Conservation (phyloP, 2,888 invertebrate genomes). For the Meteorus colon region DNA sequence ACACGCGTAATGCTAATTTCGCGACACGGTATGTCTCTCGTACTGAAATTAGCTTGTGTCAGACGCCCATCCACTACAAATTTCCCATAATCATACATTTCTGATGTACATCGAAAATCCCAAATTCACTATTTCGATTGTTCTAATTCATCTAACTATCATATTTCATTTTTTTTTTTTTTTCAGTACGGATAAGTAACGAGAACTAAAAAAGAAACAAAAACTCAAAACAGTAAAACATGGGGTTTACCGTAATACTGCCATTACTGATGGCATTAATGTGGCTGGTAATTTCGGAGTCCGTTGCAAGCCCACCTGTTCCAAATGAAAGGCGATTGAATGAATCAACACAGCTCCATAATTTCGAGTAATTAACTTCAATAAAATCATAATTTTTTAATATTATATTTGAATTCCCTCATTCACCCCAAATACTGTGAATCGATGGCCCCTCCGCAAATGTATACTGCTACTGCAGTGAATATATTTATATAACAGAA, state of each 20-base stretch:
- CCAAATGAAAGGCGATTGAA: slow-evolving; percentile 61
- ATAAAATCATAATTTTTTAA: neutral
- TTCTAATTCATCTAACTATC: neutral
- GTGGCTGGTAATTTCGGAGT: slow-evolving; percentile 50
- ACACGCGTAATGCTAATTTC: neutral
- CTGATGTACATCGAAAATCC: neutral
- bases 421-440: neutral
- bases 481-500: too few species aligned
- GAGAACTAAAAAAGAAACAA: neutral
- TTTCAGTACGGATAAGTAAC: slow-evolving; percentile 36
- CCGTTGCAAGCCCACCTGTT: slow-evolving; percentile 54
- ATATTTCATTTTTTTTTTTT: slow-evolving; percentile 17
- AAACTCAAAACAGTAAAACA: slow-evolving; percentile 46
- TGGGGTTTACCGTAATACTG: slow-evolving; percentile 58
- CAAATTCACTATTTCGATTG: neutral
- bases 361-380: slow-evolving; percentile 66
- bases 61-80: slow-evolving; percentile 50
- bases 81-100: neutral
- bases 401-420: too few species aligned
- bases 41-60: slow-evolving; percentile 52
- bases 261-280: slow-evolving; percentile 57
- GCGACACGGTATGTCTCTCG: slow-evolving; percentile 41
- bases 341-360: slow-evolving; percentile 58
- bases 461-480: too few species aligned
- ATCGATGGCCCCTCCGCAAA: too few species aligned